Evolutionary conservation across 2,113 vertebrate species (phyloP).

Genomic region (Poeciliopsis turrubarensis): DNA sequence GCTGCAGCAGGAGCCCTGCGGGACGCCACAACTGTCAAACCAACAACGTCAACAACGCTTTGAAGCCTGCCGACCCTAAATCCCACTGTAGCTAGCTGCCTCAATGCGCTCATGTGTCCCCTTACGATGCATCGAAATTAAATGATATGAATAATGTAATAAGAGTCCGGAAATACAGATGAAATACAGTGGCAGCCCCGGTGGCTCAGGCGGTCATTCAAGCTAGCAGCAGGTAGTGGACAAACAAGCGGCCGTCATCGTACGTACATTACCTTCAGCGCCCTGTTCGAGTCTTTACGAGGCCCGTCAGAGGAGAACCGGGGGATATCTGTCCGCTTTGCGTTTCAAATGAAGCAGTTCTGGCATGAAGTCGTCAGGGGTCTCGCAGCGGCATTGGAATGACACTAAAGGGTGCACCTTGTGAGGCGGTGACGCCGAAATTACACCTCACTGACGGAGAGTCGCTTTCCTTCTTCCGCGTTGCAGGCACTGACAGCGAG

Average conservation of each 20-base stretch:
- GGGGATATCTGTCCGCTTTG: background rate
- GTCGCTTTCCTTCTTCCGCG: constrained; percentile 71
- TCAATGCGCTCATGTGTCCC: background rate
- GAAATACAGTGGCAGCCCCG: constrained; percentile 16
- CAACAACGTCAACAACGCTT: constrained; percentile 52
- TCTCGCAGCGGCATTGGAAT: background rate
- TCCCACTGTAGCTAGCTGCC: constrained; percentile 38
- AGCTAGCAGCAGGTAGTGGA: constrained; percentile 56
- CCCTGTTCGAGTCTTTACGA: constrained; percentile 37
- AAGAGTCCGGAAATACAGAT: constrained; percentile 19
- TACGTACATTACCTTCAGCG: constrained; percentile 63
- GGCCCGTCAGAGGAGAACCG: constrained; percentile 22
- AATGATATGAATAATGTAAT: constrained; percentile 10
- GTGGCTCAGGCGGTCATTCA: constrained; percentile 21
- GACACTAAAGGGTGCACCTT: constrained; percentile 44
- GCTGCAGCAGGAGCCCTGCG: constrained; percentile 11
- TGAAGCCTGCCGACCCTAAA: constrained; percentile 29
- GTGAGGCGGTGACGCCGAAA: constrained; percentile 54
- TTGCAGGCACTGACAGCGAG: constrained; percentile 48
- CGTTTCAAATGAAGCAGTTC: background rate
- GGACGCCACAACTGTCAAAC: constrained; percentile 52
- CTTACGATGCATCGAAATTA: background rate
- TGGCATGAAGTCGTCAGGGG: background rate
- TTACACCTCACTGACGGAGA: constrained; percentile 82
- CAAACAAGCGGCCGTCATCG: constrained; percentile 6